Percentiles rank a stretch among this genome's conserved stretches.
These are phyloP conservation scores for Amiota communis DNA, from an alignment of 2,888 invertebrate genomes.

Conservation along the genomic window DNA sequence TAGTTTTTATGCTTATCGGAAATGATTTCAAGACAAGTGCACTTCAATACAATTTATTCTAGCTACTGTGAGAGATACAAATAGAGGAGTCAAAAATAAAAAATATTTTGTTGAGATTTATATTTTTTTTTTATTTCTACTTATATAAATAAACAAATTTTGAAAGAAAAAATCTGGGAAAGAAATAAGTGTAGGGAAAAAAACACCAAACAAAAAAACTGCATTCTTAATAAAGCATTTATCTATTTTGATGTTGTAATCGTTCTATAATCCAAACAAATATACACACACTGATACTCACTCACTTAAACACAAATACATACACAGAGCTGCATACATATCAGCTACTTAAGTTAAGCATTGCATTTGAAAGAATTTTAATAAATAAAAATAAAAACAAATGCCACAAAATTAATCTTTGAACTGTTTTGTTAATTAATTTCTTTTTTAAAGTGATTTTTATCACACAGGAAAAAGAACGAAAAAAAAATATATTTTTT, in stretches of 20 bases:
- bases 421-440: slow-evolving; percentile 64
- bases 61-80: too few species aligned
- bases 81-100: too few species aligned
- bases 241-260: slow-evolving; percentile 24
- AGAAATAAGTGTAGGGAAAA: neutral
- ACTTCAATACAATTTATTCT: too few species aligned
- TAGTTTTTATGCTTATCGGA: too few species aligned
- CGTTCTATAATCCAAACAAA: slow-evolving; percentile 19
- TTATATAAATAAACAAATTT: too few species aligned
- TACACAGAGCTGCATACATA: neutral
- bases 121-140: too few species aligned
- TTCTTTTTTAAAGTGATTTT: slow-evolving; percentile 30
- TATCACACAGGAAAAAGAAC: neutral
- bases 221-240: slow-evolving; percentile 25
- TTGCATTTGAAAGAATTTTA: too few species aligned
- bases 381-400: slow-evolving; percentile 42
- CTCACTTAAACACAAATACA: neutral
- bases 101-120: too few species aligned
- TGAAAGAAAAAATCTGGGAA: too few species aligned
- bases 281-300: neutral
- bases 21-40: too few species aligned
- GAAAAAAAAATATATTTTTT: neutral
- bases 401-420: slow-evolving; percentile 60
- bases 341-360: too few species aligned
- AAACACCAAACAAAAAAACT: slow-evolving; percentile 24